phyloP scores from a whole-genome alignment of 2,113 vertebrate genomes.

The Passer domesticus region DNA sequence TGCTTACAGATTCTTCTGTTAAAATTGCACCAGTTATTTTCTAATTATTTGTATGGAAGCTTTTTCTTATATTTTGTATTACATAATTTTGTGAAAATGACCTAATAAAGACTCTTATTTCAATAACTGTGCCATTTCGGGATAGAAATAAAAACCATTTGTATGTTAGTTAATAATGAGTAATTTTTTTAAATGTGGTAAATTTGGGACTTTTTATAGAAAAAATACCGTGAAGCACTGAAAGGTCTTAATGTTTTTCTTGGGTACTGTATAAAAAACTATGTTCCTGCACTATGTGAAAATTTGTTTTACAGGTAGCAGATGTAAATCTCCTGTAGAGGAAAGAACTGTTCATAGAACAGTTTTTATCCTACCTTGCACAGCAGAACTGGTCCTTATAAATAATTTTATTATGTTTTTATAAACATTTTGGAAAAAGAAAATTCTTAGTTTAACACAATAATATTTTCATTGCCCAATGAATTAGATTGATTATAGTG shows the following conservation, averaged over 20 bases:
- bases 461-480: slow-evolving; percentile 77
- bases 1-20: neutral
- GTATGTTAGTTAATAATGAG: neutral
- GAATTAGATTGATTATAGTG: slow-evolving; percentile 89
- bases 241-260: neutral
- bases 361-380: slow-evolving; percentile 60
- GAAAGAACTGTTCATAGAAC: slow-evolving; percentile 24
- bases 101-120: neutral
- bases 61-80: neutral
- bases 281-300: neutral
- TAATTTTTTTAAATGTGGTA: neutral
- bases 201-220: neutral
- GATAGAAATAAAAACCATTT: neutral
- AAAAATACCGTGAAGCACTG: neutral
- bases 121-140: neutral
- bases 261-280: neutral
- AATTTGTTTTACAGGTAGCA: slow-evolving; percentile 9
- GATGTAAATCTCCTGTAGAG: slow-evolving; percentile 63
- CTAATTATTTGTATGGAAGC: neutral
- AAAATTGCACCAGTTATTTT: neutral
- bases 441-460: slow-evolving; percentile 80
- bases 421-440: slow-evolving; percentile 73
- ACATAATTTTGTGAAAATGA: neutral
- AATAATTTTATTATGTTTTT: slow-evolving; percentile 74
- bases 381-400: slow-evolving; percentile 57